Base-by-base conservation (phyloP, 30 jellyfish, hydroid and myxozoan genomes). In the Calvadosia cruxmelitensis region DNA sequence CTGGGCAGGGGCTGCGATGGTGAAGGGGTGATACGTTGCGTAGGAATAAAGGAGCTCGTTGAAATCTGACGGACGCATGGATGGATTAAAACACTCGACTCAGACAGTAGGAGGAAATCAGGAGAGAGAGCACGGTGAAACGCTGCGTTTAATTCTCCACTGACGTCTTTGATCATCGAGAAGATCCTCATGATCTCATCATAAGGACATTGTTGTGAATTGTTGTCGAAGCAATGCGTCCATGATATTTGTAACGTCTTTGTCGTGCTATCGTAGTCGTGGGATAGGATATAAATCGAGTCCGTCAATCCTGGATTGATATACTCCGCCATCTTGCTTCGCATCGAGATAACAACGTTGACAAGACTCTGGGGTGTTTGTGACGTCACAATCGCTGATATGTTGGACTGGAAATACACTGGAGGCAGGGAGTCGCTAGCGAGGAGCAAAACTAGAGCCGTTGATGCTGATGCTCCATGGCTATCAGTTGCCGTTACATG, bases 141-240 rank as follows among this genome's bases (percentile, higher is more conserved):
- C 20, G 10, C 57, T 42, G 57, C 20, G 10, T 20, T 42, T 10
- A 20, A 5, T 42, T 42, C 15, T 5, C 57, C 57, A 20, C 10
- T 5, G 10, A 5, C 15, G 20, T 42, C 57, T 42, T 5, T 42
- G 57, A 42, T 42, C 10, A 42, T 10, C 20, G 10, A 10, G 57
- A 42, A 5, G 10, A 42, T 20, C 20, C 57, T 42, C 20, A 5
- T 42, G 57, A 42, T 20, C 15, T 10, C 50, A 63, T 50, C 31
- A 25, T 10, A 0, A 81, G 69, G 33, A 81, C 93, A 42, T 20
- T 10, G 10, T 10, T 20, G 10, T 5, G 10, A 5, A 20, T 42
- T 42, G 57, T 20, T 42, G 20, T 20, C 57, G 20, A 42, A 42
- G 20, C 57, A 42, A 42, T 10, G 15, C 10, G 57, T 42, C 57